phyloP scores from a whole-genome alignment of 2,888 invertebrate species.

The Lycocerus yunnanus region DNA sequence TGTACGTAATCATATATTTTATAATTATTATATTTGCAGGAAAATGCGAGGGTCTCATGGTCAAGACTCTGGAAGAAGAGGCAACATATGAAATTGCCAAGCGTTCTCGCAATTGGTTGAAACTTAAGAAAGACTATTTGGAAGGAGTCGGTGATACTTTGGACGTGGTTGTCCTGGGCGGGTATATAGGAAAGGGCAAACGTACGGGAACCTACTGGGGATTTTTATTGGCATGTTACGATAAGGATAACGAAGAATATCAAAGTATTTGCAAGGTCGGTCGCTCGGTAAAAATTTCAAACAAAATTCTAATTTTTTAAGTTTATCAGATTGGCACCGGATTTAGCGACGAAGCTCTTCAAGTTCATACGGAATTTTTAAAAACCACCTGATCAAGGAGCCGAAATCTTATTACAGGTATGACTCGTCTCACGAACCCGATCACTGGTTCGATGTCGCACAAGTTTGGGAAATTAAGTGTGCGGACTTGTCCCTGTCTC shows the following conservation, averaged over 20 bases:
- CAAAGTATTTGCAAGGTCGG: constrained; percentile 88
- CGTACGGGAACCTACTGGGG: constrained; percentile 93
- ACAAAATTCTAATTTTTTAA: background rate
- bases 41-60: constrained; percentile 98
- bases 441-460: constrained; percentile 87
- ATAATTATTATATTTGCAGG: constrained; percentile 56
- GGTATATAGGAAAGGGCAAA: constrained; percentile 90
- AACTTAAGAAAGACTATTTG: constrained; percentile 97
- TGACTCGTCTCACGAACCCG: constrained; percentile 75
- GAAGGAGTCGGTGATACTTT: constrained; percentile 96
- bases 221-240: constrained; percentile 92
- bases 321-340: constrained; percentile 80
- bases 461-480: constrained; percentile 97
- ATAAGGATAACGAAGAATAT: constrained; percentile 86
- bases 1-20: no score
- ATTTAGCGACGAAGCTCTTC: constrained; percentile 89
- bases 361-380: constrained; percentile 75
- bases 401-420: constrained; percentile 82
- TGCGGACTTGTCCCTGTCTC: constrained; percentile 96
- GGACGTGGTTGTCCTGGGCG: constrained; percentile 95
- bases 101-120: constrained; percentile 91
- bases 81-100: constrained; percentile 98
- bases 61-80: constrained; percentile 87
- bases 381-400: constrained; percentile 72
- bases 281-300: background rate